Evolutionary conservation across 1,140 invertebrate genomes (phyloP), one percentile per base, ranked within the genome.

Genomic region (Capitella teleta): DNA sequence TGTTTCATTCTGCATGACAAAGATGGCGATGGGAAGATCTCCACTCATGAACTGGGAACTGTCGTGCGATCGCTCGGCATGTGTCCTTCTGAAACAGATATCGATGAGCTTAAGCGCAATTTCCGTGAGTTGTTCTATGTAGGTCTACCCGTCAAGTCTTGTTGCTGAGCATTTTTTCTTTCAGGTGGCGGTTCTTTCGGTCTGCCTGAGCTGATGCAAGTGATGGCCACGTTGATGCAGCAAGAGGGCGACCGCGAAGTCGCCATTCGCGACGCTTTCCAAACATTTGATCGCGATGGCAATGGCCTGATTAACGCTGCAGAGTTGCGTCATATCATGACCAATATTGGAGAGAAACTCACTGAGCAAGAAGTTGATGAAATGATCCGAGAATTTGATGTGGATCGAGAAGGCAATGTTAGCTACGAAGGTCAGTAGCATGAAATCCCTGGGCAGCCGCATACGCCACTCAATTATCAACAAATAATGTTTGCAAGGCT

Each of bases 281-380:
- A 37, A 37, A 37, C 21, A 18, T 2, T 18, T 37, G 21, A 37
- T 37, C 8, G n/a, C n/a, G n/a, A n/a, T n/a, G n/a, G n/a, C n/a
- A n/a, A n/a, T n/a, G n/a, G n/a, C n/a, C n/a, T n/a, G n/a, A n/a
- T n/a, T n/a, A n/a, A n/a, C n/a, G n/a, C n/a, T n/a, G n/a, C n/a
- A n/a, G n/a, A n/a, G n/a, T n/a, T n/a, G n/a, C n/a, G n/a, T n/a
- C n/a, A n/a, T n/a, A n/a, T n/a, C n/a, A n/a, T n/a, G n/a, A n/a
- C n/a, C n/a, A n/a, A n/a, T n/a, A n/a, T n/a, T n/a, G n/a, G n/a
- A n/a, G n/a, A n/a, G n/a, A n/a, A n/a, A n/a, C n/a, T n/a, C n/a
- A n/a, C n/a, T n/a, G n/a, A n/a, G n/a, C n/a, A n/a, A 58, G 90
- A 94, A 66, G 85, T 90, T 8, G 85, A 91, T 58, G 87, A 91